Conservation (phyloP, 2,888 invertebrate genomes). For the Abscondita cerata region DNA sequence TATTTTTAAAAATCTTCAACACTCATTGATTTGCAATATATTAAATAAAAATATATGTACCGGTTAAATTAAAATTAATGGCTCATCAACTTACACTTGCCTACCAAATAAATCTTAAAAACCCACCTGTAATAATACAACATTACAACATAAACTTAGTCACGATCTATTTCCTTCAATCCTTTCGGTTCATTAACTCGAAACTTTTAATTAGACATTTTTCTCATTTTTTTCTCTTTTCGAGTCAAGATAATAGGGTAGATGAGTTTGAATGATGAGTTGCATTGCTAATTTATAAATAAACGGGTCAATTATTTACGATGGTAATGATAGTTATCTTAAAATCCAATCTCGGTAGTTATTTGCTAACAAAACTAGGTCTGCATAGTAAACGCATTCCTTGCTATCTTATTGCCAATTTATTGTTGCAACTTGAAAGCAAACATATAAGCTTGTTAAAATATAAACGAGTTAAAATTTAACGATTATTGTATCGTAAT, state of each 20-base stretch:
- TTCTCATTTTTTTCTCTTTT: constrained; percentile 8
- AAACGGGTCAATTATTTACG: constrained; percentile 1
- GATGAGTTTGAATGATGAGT: background rate
- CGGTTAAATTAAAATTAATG: constrained; percentile 7
- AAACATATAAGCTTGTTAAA: too few relatives aligned
- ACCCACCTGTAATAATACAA: constrained; percentile 7
- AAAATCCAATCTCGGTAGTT: background rate
- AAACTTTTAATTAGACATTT: constrained; percentile 28
- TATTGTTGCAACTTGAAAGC: background rate
- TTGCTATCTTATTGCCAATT: constrained; percentile 3
- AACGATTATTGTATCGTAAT: too few relatives aligned
- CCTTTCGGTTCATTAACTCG: constrained; percentile 23
- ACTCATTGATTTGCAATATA: too few relatives aligned
- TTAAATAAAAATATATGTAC: background rate
- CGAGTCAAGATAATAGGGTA: background rate
- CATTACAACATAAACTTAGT: constrained; percentile 13
- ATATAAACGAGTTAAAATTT: too few relatives aligned
- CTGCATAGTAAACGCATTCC: constrained; percentile 3
- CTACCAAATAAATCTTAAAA: constrained; percentile 9
- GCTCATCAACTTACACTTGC: constrained; percentile 6
- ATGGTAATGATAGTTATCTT: background rate
- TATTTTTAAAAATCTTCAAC: too few relatives aligned
- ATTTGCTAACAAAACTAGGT: constrained; percentile 9
- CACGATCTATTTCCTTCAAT: constrained; percentile 36
- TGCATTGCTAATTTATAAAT: constrained; percentile 1